These are phyloP conservation scores for Brachionus manjavacas DNA, from an alignment of 1,140 invertebrate genomes.

Conservation along the genomic window DNA sequence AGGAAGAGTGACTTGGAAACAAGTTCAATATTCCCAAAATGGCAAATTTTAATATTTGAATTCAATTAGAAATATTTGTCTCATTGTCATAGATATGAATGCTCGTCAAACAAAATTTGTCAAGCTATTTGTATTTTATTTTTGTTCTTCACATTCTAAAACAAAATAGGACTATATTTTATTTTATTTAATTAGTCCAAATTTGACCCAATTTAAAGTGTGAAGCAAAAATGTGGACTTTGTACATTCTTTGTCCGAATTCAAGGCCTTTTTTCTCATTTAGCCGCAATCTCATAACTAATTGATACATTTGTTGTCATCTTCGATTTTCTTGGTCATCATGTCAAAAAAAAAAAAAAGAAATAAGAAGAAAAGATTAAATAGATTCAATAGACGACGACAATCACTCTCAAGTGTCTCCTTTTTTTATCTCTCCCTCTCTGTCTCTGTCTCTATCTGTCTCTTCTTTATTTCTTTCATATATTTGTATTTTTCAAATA, in stretches of 20 bases:
- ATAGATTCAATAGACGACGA: too few relatives aligned
- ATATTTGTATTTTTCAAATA: neutral
- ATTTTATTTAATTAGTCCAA: neutral
- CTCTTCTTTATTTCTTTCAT: neutral
- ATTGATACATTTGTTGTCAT: constrained; percentile 17
- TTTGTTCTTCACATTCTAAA: neutral
- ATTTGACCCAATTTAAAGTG: neutral
- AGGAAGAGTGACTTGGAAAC: neutral
- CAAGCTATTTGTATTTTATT: neutral
- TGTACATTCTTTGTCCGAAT: neutral
- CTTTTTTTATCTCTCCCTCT: neutral
- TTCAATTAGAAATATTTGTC: neutral
- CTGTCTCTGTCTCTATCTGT: constrained; percentile 4
- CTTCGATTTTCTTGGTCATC: neutral
- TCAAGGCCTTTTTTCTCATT: neutral
- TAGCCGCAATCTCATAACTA: constrained; percentile 10
- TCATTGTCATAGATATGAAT: neutral
- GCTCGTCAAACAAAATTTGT: neutral
- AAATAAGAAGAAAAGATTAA: too few relatives aligned
- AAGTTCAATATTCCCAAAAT: neutral
- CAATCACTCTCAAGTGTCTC: neutral
- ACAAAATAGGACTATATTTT: neutral
- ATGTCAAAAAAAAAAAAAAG: neutral
- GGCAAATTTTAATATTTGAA: neutral
- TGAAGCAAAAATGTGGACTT: neutral